Conservation (phyloP, 2,113 vertebrate species). For the Nycticebus coucang region DNA sequence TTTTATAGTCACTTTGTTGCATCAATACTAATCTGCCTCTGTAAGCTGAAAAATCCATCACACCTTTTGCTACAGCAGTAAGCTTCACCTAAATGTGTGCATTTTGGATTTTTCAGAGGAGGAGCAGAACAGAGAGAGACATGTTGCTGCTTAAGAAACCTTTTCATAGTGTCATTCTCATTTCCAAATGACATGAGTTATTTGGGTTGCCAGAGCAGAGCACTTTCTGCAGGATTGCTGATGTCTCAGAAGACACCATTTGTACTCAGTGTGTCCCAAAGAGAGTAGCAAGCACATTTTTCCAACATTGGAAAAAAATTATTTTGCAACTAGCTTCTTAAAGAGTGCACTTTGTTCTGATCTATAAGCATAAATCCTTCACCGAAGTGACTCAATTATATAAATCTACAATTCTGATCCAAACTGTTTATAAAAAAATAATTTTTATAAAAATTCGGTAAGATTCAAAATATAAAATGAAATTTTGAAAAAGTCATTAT, state of each 20-base stretch:
- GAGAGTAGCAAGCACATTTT: background rate
- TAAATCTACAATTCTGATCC: background rate
- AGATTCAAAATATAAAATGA: background rate
- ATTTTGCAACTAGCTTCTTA: background rate
- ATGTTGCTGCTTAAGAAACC: background rate
- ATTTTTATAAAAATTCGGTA: background rate
- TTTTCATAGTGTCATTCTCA: background rate
- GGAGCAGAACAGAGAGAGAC: no score
- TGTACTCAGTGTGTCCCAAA: accelerated
- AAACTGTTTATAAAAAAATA: constrained; percentile 12
- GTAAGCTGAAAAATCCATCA: constrained; percentile 43
- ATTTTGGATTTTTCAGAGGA: background rate
- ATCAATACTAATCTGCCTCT: background rate
- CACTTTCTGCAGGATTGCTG: background rate
- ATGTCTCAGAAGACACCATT: background rate
- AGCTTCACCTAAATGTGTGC: background rate
- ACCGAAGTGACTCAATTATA: background rate
- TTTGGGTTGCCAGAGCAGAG: background rate
- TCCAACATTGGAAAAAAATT: background rate
- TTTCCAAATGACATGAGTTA: background rate
- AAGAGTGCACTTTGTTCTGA: background rate
- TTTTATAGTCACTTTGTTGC: background rate
- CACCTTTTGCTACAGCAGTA: constrained; percentile 49
- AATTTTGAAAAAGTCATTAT: background rate
- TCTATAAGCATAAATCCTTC: background rate